Base-by-base conservation (phyloP, 1,140 invertebrate genomes). In the Drosophila kikkawai region DNA sequence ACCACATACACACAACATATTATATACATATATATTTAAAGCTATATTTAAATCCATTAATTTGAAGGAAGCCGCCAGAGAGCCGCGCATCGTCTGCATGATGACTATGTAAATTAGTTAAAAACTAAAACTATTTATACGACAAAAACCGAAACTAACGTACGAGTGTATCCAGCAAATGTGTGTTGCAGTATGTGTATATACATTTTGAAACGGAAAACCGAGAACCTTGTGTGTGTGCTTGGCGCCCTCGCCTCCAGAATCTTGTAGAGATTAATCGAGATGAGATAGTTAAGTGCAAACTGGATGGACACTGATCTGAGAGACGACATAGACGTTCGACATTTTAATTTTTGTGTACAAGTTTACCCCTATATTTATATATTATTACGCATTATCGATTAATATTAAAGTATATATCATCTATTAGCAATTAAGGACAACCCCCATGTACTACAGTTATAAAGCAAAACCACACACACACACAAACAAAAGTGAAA, bases 101-200 rank as follows among this genome's bases (percentile, higher is more conserved):
- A 61, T 69, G 84, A 88, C 75, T 84, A 90, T 88, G 84, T 88
- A 88, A 88, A 88, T 84, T 88, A 88, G 85, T 88, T 88, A 90
- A 88, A 88, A 88, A 88, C 84, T 88, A 88, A 82, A 87, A 59
- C 82, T 87, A 87, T 87, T 87, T 87, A 88, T 87, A 80, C 79
- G 66, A 82, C 53, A 78, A 78, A 45, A 50, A 51, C 48, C 17
- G 12, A 37, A 55, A 55, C 51, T 55, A 55, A 55, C 12, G 12
- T 80, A 82, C 64, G 60, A 78, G 77, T 34, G 50, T 82, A 87
- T 87, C 83, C 67, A 82, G 80, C 61, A 88, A 83, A 78, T 82
- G 79, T 86, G 82, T 80, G 78, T 85, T 85, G 79, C 82, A 86
- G 82, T 71, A 63, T 78, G 75, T 77, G 75, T 78, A 78, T 70